Evolutionary conservation across 2,113 vertebrate species (phyloP), one percentile per base, ranked within the genome.

Genomic region (Turdus rufiventris): DNA sequence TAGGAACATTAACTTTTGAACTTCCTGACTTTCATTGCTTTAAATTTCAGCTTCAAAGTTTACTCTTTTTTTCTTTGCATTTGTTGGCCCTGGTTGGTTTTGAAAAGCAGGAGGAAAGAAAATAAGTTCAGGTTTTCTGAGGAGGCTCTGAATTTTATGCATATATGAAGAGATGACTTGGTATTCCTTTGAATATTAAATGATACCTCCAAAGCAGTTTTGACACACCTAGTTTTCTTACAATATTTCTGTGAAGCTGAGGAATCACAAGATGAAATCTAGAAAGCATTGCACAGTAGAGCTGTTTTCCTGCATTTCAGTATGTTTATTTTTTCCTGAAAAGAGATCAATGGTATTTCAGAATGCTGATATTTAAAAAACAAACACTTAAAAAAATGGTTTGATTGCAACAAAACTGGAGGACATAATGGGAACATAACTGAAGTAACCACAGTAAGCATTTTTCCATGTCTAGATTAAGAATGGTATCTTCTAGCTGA

Each of bases 1-100:
- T 92, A 96, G 81, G 93, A 97, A 47, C 89, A 48, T 96, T 96
- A 97, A 96, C 94, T 97, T 95, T 96, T 97, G 95, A 97, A 96
- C 95, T 96, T 96, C 96, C 96, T 96, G 96, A 94, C 88, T 96
- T 96, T 62, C 93, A 66, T 83, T 95, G 85, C 93, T 89, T 95
- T 94, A 91, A 91, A 91, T 91, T 89, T 96, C 91, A 91, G 71
- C 94, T 97, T 96, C 95, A 95, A 95, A 95, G 95, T 96, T 94
- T 82, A 45, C 58, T 70, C 58, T 71, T 93, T 90, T 89, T 92
- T 93, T 50, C 58, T 89, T 94, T 95, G 86, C 95, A 40, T 96
- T 94, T 88, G 71, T 95, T 96, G 93, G 96, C 94, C 91, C 48
- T 79, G 47, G 73, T 76, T 94, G 88, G 77, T 93, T 92, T 90